These are phyloP conservation scores for Pseudomyrmex sp. DNA, from an alignment of 1,140 invertebrate species.

Conservation along the genomic window DNA sequence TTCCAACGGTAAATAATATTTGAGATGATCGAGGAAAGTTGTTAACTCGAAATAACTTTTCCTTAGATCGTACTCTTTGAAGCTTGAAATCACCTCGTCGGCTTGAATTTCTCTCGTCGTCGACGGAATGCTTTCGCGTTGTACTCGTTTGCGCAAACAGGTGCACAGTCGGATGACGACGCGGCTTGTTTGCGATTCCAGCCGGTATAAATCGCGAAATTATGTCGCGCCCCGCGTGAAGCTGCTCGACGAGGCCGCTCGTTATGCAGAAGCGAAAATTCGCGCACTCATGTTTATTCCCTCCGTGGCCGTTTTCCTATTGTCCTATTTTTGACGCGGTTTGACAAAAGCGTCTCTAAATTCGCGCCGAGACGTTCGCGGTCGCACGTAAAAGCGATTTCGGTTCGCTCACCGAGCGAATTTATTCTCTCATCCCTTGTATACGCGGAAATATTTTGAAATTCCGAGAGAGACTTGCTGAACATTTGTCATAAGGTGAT, in stretches of 20 bases:
- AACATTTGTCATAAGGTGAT: too few species aligned
- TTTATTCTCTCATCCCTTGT: conserved; percentile 20
- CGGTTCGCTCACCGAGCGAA: neutral
- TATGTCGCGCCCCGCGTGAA: conserved; percentile 24
- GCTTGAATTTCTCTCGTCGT: neutral
- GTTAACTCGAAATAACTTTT: neutral
- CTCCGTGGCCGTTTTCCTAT: conserved; percentile 26
- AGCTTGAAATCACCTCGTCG: neutral
- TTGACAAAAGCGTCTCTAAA: neutral
- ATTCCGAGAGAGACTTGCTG: neutral
- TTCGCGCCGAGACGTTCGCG: neutral
- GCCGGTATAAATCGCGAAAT: conserved; percentile 58
- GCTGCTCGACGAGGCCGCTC: conserved; percentile 32
- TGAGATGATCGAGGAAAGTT: neutral
- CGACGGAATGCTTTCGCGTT: neutral
- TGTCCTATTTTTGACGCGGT: neutral
- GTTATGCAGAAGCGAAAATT: conserved; percentile 52
- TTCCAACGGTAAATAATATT: neutral
- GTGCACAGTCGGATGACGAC: conserved; percentile 7
- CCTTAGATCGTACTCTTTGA: neutral
- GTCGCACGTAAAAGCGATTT: conserved; percentile 50
- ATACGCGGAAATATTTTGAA: neutral
- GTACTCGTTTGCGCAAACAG: neutral
- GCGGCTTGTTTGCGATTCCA: conserved; percentile 45
- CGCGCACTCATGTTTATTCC: conserved; percentile 62